These are phyloP conservation scores for Imbricaverruca yamaguchii DNA, from an alignment of 2,888 invertebrate species.

Conservation along the genomic window DNA sequence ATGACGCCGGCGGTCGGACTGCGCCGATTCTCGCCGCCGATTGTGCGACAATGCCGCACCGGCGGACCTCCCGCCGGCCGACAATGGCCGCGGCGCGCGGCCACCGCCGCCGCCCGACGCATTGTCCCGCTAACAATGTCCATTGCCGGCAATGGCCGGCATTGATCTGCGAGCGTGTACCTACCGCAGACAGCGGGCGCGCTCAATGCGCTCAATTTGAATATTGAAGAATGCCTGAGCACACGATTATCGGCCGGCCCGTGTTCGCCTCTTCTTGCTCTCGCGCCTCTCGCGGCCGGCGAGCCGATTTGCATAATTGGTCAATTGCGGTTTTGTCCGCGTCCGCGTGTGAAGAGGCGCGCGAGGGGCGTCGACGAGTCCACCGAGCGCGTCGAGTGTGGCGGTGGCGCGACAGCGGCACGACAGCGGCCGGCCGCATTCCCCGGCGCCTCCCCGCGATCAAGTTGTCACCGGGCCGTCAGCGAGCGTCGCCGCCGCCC, in stretches of 20 bases:
- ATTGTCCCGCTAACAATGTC: constrained; percentile 4
- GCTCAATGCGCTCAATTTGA: background rate
- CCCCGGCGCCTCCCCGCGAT: background rate
- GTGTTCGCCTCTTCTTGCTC: background rate
- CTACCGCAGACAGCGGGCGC: background rate
- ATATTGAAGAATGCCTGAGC: constrained; percentile 10
- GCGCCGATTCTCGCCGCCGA: background rate
- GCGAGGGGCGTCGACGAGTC: background rate
- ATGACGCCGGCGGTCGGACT: background rate
- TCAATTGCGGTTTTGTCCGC: constrained; percentile 4
- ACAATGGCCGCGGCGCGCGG: background rate
- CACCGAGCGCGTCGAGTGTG: background rate
- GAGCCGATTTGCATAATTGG: background rate
- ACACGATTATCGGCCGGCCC: background rate
- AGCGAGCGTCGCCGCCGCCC: background rate
- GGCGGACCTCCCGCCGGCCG: background rate
- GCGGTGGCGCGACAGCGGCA: background rate
- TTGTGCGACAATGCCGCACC: background rate
- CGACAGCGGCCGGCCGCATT: background rate
- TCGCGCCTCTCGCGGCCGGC: background rate
- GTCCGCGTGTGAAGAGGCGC: background rate
- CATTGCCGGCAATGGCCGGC: background rate
- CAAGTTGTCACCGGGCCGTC: background rate
- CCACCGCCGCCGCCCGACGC: background rate
- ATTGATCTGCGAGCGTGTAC: background rate